These are phyloP conservation scores for Leptinotarsa juncta DNA, from an alignment of 2,888 invertebrate genomes.

Conservation along the genomic window DNA sequence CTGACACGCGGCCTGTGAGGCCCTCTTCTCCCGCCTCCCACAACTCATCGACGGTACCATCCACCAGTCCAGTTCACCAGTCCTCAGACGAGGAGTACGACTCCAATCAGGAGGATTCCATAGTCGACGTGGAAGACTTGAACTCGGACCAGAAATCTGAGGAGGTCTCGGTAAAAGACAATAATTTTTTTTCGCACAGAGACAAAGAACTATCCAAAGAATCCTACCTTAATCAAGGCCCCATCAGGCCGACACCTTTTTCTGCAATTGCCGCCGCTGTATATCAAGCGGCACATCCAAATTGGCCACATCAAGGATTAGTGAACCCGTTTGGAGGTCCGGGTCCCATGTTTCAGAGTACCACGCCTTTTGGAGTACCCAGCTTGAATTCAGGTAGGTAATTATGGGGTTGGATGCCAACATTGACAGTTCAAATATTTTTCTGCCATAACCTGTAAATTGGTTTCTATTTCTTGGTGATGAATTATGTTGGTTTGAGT, in stretches of 20 bases:
- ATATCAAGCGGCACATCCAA: slow-evolving; percentile 65
- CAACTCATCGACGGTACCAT: slow-evolving; percentile 67
- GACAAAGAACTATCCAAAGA: slow-evolving; percentile 54
- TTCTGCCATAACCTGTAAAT: slow-evolving; percentile 39
- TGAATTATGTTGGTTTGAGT: slow-evolving; percentile 33
- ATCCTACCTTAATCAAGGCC: slow-evolving; percentile 68
- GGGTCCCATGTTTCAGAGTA: slow-evolving; percentile 76
- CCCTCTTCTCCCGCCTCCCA: slow-evolving; percentile 67
- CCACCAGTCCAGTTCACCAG: slow-evolving; percentile 55
- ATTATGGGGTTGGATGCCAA: slow-evolving; percentile 41
- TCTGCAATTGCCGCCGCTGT: slow-evolving; percentile 80
- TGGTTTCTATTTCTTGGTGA: slow-evolving; percentile 39
- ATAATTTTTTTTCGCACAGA: slow-evolving; percentile 60
- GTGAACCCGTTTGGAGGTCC: slow-evolving; percentile 70
- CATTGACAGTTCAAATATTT: slow-evolving; percentile 42
- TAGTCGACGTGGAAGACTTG: slow-evolving; percentile 85
- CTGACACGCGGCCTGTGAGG: slow-evolving; percentile 78
- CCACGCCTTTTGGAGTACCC: slow-evolving; percentile 66
- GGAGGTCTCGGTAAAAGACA: slow-evolving; percentile 54
- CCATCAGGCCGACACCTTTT: slow-evolving; percentile 82
- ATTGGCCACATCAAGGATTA: slow-evolving; percentile 72
- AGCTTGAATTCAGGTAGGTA: slow-evolving; percentile 67
- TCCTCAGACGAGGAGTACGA: slow-evolving; percentile 77
- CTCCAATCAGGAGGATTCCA: slow-evolving; percentile 77
- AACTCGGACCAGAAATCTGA: slow-evolving; percentile 68